Conservation (phyloP, 1,140 invertebrate genomes). For the Druon quercuslanigerum region DNA sequence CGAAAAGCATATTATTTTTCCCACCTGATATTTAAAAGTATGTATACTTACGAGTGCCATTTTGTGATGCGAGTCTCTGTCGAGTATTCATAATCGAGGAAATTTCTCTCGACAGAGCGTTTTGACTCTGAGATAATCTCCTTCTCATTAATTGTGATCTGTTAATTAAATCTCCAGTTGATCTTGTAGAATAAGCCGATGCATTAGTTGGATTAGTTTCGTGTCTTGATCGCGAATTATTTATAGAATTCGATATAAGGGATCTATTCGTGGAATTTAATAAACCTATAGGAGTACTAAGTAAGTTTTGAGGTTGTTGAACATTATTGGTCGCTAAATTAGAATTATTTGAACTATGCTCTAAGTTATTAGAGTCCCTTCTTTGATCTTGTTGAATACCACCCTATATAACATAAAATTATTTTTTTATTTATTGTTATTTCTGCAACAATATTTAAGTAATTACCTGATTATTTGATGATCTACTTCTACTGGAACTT, state of each 20-base stretch:
- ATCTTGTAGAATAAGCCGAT: neutral
- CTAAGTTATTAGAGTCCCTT: slow-evolving; percentile 36
- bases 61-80: neutral
- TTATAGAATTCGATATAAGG: neutral
- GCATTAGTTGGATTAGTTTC: neutral
- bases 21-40: neutral
- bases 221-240: neutral
- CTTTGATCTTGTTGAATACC: slow-evolving; percentile 38
- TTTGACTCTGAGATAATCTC: slow-evolving; percentile 5
- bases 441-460: neutral
- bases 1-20: too few species aligned
- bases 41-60: neutral
- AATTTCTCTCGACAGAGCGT: neutral
- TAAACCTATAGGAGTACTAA: neutral
- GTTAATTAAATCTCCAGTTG: neutral
- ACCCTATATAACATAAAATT: slow-evolving; percentile 16
- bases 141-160: slow-evolving; percentile 10
- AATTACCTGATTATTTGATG: slow-evolving; percentile 48
- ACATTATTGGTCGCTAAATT: slow-evolving; percentile 37
- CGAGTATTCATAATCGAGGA: neutral
- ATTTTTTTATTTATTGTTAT: slow-evolving; percentile 5
- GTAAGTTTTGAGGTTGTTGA: slow-evolving; percentile 22
- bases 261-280: neutral
- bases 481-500: slow-evolving; percentile 47
- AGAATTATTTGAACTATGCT: slow-evolving; percentile 41